Base-by-base conservation (phyloP, 2,113 vertebrate genomes). In the Apodemus sylvaticus region DNA sequence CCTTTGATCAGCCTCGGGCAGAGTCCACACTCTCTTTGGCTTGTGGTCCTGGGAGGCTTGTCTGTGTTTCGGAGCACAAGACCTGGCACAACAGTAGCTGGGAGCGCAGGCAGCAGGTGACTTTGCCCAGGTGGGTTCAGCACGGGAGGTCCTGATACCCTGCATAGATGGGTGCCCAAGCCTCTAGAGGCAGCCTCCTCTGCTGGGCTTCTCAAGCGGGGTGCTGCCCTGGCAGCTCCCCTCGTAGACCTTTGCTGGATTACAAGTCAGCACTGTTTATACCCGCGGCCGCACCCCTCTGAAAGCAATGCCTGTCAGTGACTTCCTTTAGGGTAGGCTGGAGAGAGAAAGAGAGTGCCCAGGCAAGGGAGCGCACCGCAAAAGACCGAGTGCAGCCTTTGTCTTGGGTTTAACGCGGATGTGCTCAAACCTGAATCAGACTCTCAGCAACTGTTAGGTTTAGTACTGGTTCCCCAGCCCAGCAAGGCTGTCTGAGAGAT, bases 71-170 rank as follows among this genome's bases (percentile, higher is more conserved):
- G 0, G 20, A 62, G 66, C 51, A 39, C 77, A 17, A 73, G 88
- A 60, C 53, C 89, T 39, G 77, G 90, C 77, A 11, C 12, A 0
- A n/a, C n/a, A 1, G n/a, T 29, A n/a, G 53, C 81, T 19, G 1
- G 12, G 45, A 87, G 92, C 53, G 1, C 81, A 0, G 96, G 94
- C 85, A 93, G 96, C 92, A 94, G 92, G 94, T 97, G 93, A 95
- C 70, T 70, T 4, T 51, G 90, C 83, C 34, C 8, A 87, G 34
- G 60, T 8, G 77, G 77, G 42, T 81, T 86, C 51, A 1, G 0
- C 31, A 3, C 34, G 8, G 19, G 36, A 78, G 70, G 79, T 2
- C 12, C 7, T 13, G 93, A 66, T 34, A 20, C 68, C 13, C 3
- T 71, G 42, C 76, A 36, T 64, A 42, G 74, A 20, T 45, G 17